Conservation (phyloP, 2,797 vertebrate species). For the Tarsius wallacei region DNA sequence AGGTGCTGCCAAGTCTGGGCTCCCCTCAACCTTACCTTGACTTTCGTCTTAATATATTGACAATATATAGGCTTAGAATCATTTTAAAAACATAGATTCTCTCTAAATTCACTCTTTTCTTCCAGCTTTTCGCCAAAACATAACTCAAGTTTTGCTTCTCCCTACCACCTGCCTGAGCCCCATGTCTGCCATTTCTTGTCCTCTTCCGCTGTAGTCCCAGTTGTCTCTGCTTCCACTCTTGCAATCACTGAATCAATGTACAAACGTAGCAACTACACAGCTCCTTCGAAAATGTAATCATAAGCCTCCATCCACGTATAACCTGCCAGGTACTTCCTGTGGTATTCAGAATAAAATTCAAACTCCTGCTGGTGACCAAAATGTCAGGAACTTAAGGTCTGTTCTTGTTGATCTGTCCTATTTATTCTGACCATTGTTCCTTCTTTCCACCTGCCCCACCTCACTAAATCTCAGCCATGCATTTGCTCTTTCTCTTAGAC, state of each 20-base stretch:
- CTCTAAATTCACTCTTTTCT: conserved; percentile 11
- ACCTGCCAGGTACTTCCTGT: not conserved
- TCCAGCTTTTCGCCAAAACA: conserved; percentile 48
- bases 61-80: not conserved
- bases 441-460: rapidly evolving
- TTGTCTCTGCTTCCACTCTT: conserved; percentile 2
- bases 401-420: not conserved
- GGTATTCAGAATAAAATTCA: conserved; percentile 35
- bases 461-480: not conserved
- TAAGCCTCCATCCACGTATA: not conserved
- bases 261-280: not conserved
- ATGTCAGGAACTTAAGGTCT: not conserved
- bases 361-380: not conserved
- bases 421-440: not conserved
- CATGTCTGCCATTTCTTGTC: not conserved
- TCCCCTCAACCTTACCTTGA: not conserved
- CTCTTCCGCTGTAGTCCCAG: not conserved
- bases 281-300: conserved; percentile 7
- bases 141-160: conserved; percentile 8
- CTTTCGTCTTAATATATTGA: not conserved
- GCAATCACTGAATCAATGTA: not conserved
- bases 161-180: not conserved
- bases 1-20: not conserved
- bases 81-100: conserved; percentile 42
- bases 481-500: not conserved